Evolutionary conservation across 2,113 vertebrate species (phyloP).

Genomic region (Tursiops truncatus): DNA sequence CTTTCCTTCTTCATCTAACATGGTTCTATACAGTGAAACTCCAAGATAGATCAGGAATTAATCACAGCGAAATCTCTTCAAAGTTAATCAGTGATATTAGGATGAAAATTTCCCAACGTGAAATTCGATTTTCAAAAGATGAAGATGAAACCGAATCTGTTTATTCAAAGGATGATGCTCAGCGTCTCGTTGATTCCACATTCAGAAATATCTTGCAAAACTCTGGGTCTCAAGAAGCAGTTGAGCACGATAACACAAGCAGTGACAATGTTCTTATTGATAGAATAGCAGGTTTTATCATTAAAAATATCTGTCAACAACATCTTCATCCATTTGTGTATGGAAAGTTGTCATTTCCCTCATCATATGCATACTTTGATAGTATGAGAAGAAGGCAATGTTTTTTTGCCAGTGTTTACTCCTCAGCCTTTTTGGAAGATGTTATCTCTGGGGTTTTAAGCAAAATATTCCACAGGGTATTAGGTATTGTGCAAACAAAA

Average conservation of each 20-base stretch:
- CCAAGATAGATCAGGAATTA: background rate
- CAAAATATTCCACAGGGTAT: constrained; percentile 27
- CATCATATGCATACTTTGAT: background rate
- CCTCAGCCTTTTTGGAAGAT: constrained; percentile 44
- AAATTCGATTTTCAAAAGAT: constrained; percentile 62
- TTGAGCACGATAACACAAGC: background rate
- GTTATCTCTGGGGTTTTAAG: constrained; percentile 43
- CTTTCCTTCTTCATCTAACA: constrained; percentile 26
- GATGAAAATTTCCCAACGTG: constrained; percentile 52
- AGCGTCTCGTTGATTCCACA: constrained; percentile 20
- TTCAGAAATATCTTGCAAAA: constrained; percentile 28
- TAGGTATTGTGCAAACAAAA: constrained; percentile 18
- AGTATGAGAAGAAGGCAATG: background rate
- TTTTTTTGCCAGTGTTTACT: background rate
- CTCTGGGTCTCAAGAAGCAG: background rate
- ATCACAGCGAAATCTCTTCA: constrained; percentile 42
- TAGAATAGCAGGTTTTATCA: constrained; percentile 24
- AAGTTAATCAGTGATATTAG: constrained; percentile 33
- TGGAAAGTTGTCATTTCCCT: background rate
- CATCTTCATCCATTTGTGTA: constrained; percentile 44
- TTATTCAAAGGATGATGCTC: constrained; percentile 31
- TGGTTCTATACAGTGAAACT: background rate
- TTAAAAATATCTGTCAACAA: constrained; percentile 45
- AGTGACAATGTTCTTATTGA: background rate
- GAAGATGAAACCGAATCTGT: background rate